Conservation (phyloP, 2,888 invertebrate species). For the Gisinianus flammeolus region DNA sequence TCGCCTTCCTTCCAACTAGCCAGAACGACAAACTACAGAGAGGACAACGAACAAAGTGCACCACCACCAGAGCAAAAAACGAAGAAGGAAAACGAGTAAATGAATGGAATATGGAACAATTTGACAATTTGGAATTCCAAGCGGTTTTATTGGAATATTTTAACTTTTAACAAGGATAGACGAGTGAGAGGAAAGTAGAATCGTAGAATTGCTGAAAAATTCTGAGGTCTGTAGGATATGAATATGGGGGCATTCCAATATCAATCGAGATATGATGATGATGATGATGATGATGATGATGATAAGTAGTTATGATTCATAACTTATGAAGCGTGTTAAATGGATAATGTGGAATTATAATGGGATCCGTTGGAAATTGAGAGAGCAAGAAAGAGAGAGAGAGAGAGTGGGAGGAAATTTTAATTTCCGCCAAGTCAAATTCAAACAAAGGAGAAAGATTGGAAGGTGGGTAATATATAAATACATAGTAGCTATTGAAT, state of each 20-base stretch:
- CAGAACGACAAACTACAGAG: neutral
- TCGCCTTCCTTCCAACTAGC: no score
- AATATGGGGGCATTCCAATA: no score
- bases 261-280: no score
- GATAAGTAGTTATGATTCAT: neutral
- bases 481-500: no score
- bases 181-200: neutral
- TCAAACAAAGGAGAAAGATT: no score
- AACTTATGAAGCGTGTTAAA: no score
- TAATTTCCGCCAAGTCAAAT: conserved; percentile 52
- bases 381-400: conserved; percentile 33
- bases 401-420: conserved; percentile 49
- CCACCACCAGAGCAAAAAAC: neutral
- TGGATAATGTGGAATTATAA: neutral
- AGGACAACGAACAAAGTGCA: neutral
- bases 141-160: no score
- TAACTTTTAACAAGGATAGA: no score
- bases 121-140: no score
- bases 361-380: conserved; percentile 17
- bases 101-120: no score
- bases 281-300: conserved; percentile 3
- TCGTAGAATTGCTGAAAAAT: no score
- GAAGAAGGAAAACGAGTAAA: neutral
- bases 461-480: conserved; percentile 9
- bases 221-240: no score